Evolutionary conservation across 2,888 invertebrate genomes (phyloP).

Genomic region (Cistogaster globosa): DNA sequence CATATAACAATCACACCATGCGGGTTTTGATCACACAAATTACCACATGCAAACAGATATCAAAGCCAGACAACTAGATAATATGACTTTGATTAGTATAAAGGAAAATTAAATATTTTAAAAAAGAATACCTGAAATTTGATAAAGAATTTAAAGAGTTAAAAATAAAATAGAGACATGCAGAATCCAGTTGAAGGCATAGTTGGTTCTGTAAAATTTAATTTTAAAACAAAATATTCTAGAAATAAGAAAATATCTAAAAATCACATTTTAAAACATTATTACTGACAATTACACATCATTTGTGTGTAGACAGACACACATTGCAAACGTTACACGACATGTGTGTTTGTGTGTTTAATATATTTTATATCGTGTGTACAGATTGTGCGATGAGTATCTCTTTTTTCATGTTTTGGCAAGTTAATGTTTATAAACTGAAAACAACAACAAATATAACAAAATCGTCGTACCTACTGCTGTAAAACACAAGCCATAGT

Average conservation of each 20-base stretch:
- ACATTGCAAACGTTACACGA: background rate
- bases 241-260: background rate
- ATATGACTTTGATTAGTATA: constrained; percentile 23
- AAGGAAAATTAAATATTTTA: background rate
- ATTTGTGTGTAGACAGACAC: too few species aligned
- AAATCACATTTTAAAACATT: too few species aligned
- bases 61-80: constrained; percentile 46
- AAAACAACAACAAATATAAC: background rate
- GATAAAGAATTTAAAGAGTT: background rate
- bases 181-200: too few species aligned
- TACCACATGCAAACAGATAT: constrained; percentile 37
- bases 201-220: too few species aligned
- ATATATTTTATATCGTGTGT: background rate
- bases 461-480: background rate
- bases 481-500: background rate
- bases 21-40: constrained; percentile 49
- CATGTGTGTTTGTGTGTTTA: too few species aligned
- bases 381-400: background rate
- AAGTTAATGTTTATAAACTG: constrained; percentile 5
- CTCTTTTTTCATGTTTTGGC: background rate
- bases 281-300: too few species aligned
- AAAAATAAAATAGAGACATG: background rate
- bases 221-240: too few species aligned
- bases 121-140: background rate
- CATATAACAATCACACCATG: constrained; percentile 39